Evolutionary conservation across 2,113 vertebrate genomes (phyloP).

Genomic region (Pipra filicauda): DNA sequence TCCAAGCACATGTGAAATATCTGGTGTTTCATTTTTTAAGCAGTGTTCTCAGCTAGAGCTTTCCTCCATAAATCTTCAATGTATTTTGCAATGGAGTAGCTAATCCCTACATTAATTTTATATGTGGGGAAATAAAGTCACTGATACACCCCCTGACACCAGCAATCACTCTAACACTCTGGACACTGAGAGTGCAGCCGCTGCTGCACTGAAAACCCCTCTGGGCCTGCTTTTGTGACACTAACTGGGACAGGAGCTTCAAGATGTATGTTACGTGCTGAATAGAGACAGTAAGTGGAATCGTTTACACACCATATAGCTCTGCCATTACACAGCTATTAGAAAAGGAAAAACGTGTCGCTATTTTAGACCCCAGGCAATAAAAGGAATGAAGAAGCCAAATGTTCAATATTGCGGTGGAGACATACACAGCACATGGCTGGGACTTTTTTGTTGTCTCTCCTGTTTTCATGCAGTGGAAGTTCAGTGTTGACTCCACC

Average conservation of each 20-base stretch:
- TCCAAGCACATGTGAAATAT: not conserved
- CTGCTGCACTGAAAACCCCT: not conserved
- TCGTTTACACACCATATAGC: not conserved
- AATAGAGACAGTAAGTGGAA: not conserved
- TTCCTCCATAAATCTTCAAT: not conserved
- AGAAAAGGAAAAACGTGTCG: not conserved
- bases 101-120: not conserved
- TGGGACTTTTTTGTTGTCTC: not conserved
- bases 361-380: not conserved
- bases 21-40: not conserved
- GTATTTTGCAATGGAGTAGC: not conserved
- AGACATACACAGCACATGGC: not conserved
- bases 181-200: not conserved
- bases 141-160: rapidly evolving
- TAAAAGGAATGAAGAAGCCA: not conserved
- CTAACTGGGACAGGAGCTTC: not conserved
- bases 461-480: not conserved
- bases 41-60: not conserved
- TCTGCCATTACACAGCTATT: not conserved
- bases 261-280: not conserved
- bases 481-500: not conserved
- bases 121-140: not conserved
- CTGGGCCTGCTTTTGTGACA: not conserved
- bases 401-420: rapidly evolving
- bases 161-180: rapidly evolving